Evolutionary conservation across 2,113 vertebrate genomes (phyloP).

Genomic region (Patagioenas fasciata): DNA sequence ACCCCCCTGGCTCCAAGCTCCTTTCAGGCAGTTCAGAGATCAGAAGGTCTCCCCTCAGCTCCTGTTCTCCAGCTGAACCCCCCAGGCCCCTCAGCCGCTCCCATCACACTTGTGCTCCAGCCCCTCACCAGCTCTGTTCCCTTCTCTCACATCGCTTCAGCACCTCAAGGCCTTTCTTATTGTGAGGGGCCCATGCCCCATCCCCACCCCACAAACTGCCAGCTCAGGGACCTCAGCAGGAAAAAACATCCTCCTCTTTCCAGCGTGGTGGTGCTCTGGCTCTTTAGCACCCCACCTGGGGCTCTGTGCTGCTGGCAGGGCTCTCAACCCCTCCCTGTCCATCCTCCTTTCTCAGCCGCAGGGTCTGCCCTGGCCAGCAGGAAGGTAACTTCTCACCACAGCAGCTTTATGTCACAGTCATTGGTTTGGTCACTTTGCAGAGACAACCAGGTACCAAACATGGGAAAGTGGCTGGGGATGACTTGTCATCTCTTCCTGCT

Average conservation of each 20-base stretch:
- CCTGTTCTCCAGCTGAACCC: too few relatives aligned
- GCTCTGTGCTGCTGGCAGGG: background rate
- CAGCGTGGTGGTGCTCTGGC: background rate
- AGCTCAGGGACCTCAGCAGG: background rate
- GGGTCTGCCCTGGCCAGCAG: background rate
- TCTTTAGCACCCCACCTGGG: background rate
- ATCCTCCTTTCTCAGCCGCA: background rate
- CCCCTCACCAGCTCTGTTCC: too few relatives aligned
- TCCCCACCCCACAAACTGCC: background rate
- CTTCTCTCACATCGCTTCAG: too few relatives aligned
- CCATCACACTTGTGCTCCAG: too few relatives aligned
- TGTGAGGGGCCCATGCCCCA: too few relatives aligned
- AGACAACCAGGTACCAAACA: too few relatives aligned
- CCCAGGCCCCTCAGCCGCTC: too few relatives aligned
- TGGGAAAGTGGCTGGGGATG: background rate
- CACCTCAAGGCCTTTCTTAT: too few relatives aligned
- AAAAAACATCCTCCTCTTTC: background rate
- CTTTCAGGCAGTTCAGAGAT: too few relatives aligned
- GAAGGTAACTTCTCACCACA: background rate
- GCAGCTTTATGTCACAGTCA: rapidly evolving
- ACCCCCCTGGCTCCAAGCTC: too few relatives aligned
- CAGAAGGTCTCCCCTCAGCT: too few relatives aligned
- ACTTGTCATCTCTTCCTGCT: background rate
- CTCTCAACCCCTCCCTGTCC: background rate
- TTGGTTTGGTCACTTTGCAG: background rate